Conservation (phyloP, 2,113 vertebrate species). For the Anguilla rostrata region DNA sequence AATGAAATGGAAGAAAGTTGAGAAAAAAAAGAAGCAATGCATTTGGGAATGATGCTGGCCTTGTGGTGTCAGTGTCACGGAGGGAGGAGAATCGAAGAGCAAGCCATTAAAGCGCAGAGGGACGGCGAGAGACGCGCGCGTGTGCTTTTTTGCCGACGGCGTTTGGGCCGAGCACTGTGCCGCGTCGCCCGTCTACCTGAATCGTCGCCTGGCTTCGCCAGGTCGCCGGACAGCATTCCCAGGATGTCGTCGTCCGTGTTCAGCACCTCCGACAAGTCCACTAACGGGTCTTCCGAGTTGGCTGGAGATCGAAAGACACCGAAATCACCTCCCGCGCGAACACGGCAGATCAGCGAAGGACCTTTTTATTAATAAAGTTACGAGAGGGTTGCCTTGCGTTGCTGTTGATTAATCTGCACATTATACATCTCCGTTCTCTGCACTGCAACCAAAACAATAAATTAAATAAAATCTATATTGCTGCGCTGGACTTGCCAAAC, state of each 20-base stretch:
- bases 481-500: not conserved
- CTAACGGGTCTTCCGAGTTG: constrained; percentile 78
- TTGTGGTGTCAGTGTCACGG: not conserved
- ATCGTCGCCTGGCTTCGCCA: constrained; percentile 79
- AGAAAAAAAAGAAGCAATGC: constrained; percentile 16
- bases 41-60: not conserved
- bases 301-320: constrained; percentile 65
- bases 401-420: not conserved
- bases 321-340: not conserved
- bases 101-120: not conserved
- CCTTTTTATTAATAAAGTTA: not conserved
- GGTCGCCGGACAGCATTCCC: constrained; percentile 86
- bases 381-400: no score
- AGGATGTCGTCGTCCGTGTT: constrained; percentile 92
- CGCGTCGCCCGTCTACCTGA: constrained; percentile 64
- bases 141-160: not conserved
- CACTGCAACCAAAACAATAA: not conserved
- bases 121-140: not conserved
- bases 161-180: not conserved
- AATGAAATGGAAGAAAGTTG: constrained; percentile 20
- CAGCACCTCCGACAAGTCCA: constrained; percentile 88
- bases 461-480: no score
- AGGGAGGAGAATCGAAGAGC: not conserved
- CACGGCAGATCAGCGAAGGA: not conserved
- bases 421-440: not conserved